Evolutionary conservation across 2,888 invertebrate genomes (phyloP).

Genomic region (Ophioninae sp.): DNA sequence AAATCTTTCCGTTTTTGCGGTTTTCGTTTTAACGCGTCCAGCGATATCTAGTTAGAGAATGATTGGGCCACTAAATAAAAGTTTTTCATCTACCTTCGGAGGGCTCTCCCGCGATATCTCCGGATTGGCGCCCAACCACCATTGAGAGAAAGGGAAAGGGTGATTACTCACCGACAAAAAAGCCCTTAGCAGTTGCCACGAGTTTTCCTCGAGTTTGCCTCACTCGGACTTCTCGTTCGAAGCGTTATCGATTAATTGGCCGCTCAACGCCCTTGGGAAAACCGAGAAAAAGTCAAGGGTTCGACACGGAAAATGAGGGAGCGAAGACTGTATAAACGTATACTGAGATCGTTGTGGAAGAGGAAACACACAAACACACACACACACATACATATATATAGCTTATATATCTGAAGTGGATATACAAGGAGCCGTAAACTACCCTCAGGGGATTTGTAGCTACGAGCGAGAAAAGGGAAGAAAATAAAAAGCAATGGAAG

Average conservation of each 20-base stretch:
- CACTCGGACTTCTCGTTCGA: constrained; percentile 23
- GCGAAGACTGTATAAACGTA: constrained; percentile 7
- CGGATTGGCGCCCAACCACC: not conserved
- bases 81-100: constrained; percentile 4
- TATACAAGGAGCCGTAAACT: constrained; percentile 60
- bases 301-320: constrained; percentile 47
- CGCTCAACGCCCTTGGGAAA: constrained; percentile 50
- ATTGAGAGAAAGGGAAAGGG: constrained; percentile 15
- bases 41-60: not conserved
- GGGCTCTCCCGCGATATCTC: constrained; percentile 11
- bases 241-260: constrained; percentile 60
- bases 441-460: constrained; percentile 62
- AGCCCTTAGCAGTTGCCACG: constrained; percentile 27
- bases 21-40: too few relatives aligned
- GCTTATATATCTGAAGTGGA: constrained; percentile 38
- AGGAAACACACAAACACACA: too few relatives aligned
- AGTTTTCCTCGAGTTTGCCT: constrained; percentile 43
- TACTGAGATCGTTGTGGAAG: constrained; percentile 20
- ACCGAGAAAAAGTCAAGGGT: constrained; percentile 52
- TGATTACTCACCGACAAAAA: constrained; percentile 49
- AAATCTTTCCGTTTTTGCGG: too few relatives aligned
- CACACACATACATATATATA: too few relatives aligned
- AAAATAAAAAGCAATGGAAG: constrained; percentile 29
- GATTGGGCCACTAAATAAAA: not conserved
- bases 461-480: constrained; percentile 46